These are phyloP conservation scores for Megastigmus dorsalis DNA, from an alignment of 2,888 invertebrate genomes.

Conservation along the genomic window DNA sequence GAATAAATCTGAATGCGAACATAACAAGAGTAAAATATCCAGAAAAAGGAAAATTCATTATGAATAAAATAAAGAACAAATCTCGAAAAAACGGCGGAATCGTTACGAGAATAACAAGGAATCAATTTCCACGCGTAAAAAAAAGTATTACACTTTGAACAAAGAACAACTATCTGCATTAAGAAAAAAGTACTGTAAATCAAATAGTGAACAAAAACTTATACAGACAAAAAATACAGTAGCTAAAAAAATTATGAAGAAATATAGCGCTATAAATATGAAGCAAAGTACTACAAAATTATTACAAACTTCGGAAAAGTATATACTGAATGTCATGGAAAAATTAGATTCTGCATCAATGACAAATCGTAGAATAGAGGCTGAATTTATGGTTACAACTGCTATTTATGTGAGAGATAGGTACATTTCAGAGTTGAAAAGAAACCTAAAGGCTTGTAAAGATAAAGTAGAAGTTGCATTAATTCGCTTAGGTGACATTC, in stretches of 20 bases:
- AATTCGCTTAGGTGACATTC: neutral
- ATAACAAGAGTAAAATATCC: too few species aligned
- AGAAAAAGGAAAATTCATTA: too few species aligned
- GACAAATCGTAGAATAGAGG: neutral
- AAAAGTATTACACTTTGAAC: neutral
- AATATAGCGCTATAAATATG: neutral
- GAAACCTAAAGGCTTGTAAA: neutral
- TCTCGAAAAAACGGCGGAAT: too few species aligned
- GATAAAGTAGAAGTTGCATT: neutral
- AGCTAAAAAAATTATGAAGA: neutral
- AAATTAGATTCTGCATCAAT: neutral
- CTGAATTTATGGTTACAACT: neutral
- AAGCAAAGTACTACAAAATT: conserved; percentile 5
- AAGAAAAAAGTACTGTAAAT: too few species aligned
- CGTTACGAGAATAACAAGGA: too few species aligned
- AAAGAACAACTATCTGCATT: neutral
- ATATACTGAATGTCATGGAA: neutral
- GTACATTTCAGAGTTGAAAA: neutral
- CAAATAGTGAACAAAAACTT: too few species aligned
- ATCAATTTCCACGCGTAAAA: too few species aligned
- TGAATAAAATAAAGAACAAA: too few species aligned
- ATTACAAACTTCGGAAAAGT: neutral
- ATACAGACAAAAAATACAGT: neutral
- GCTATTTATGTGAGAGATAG: conserved; percentile 9
- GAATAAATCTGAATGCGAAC: too few species aligned